These are phyloP conservation scores for Artibeus lituratus DNA, from an alignment of 2,797 vertebrate species.

Conservation along the genomic window DNA sequence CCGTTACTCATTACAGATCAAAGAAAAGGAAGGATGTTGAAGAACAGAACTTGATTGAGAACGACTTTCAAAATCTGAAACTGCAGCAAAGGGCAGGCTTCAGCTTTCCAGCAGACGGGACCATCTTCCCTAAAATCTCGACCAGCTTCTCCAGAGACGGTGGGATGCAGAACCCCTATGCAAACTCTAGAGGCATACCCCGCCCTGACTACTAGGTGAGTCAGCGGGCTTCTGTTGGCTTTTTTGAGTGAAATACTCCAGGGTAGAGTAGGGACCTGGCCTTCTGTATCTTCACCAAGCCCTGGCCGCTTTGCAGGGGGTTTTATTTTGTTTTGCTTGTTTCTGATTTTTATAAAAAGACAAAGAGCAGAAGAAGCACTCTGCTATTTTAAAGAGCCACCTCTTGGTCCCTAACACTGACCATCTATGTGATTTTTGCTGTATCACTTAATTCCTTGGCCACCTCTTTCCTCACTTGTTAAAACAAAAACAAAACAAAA, in stretches of 20 bases:
- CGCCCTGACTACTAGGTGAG: constrained; percentile 75
- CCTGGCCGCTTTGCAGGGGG: too few species aligned
- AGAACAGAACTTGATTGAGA: constrained; percentile 65
- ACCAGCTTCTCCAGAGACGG: neutral
- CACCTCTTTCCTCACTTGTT: neutral
- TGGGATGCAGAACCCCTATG: constrained; percentile 59
- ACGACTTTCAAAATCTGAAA: neutral
- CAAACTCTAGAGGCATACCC: neutral
- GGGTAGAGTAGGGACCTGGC: neutral
- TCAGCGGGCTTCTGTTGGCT: neutral
- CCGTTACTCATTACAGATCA: constrained; percentile 68
- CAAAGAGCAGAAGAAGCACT: neutral
- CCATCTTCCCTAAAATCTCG: constrained; percentile 77
- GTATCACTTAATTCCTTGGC: neutral
- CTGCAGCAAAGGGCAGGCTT: neutral
- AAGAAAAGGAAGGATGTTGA: constrained; percentile 60
- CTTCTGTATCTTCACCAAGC: neutral
- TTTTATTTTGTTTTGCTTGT: neutral
- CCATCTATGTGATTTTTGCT: neutral
- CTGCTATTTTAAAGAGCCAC: neutral
- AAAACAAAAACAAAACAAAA: neutral
- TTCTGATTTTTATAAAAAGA: neutral
- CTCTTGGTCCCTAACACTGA: neutral
- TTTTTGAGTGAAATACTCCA: neutral
- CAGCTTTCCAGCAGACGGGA: neutral